phyloP scores from a whole-genome alignment of 2,888 invertebrate genomes.

The Strigamia maritima region DNA sequence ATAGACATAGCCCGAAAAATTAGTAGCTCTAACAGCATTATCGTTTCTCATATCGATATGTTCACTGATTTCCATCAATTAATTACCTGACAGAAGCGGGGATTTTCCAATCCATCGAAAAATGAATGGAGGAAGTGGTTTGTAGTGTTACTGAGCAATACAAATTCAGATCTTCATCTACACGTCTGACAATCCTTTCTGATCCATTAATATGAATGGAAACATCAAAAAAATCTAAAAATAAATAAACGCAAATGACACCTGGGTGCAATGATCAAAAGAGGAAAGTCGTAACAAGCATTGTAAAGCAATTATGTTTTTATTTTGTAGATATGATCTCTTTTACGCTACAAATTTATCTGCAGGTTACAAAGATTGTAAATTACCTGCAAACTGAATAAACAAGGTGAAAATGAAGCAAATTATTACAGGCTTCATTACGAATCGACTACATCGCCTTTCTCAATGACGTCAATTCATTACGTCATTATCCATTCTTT shows the following conservation, averaged over 20 bases:
- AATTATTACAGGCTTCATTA: conserved; percentile 5
- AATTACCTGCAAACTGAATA: background rate
- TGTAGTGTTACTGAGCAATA: conserved; percentile 21
- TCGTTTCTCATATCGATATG: no score
- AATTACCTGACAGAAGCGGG: background rate
- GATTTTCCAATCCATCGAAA: conserved; percentile 2
- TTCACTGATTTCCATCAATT: background rate
- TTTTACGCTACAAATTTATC: background rate
- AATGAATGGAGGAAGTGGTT: background rate
- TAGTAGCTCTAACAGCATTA: no score
- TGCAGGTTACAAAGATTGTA: background rate
- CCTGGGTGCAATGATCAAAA: no score
- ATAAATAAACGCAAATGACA: background rate
- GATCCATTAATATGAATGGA: conserved; percentile 20
- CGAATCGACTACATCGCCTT: background rate
- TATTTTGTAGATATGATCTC: background rate
- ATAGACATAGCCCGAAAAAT: no score
- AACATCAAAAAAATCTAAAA: background rate
- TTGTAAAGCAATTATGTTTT: background rate
- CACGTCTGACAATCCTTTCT: background rate
- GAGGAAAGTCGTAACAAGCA: background rate
- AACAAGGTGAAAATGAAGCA: background rate
- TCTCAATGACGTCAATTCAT: background rate
- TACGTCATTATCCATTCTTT: background rate
- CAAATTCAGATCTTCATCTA: conserved; percentile 30